Conservation (phyloP, 1,140 invertebrate genomes). For the Bombus terrestris region DNA sequence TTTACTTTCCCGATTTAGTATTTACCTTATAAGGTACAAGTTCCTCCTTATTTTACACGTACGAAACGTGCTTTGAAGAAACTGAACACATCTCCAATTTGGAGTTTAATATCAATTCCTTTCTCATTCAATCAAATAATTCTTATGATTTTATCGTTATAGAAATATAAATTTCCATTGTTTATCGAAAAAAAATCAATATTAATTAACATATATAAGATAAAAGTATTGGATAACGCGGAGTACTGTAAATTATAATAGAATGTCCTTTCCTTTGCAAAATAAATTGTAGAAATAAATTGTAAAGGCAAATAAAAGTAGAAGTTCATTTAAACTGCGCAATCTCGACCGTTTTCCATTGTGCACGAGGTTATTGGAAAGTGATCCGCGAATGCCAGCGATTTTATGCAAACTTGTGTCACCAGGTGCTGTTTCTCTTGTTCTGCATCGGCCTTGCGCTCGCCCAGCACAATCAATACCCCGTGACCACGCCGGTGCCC, state of each 20-base stretch:
- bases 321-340: background rate
- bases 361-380: constrained; percentile 55
- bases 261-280: background rate
- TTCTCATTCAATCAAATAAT: background rate
- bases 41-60: background rate
- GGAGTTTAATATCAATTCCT: too few relatives aligned
- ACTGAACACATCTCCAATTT: background rate
- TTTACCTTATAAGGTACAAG: too few relatives aligned
- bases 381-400: constrained; percentile 37
- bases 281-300: background rate
- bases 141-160: too few relatives aligned
- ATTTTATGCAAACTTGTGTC: constrained; percentile 57
- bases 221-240: too few relatives aligned
- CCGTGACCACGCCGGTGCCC: constrained; percentile 87
- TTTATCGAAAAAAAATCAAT: too few relatives aligned
- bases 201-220: too few relatives aligned
- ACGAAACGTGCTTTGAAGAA: background rate
- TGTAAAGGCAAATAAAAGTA: background rate
- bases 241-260: background rate
- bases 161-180: too few relatives aligned
- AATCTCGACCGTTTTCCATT: constrained; percentile 15
- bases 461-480: constrained; percentile 75
- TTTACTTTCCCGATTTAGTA: background rate
- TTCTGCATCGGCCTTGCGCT: constrained; percentile 67
- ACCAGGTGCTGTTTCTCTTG: constrained; percentile 71